Percentiles rank a stretch among this genome's conserved stretches.
These are phyloP conservation scores for Phaethornis superciliosus DNA, from an alignment of 2,113 vertebrate species.

Conservation along the genomic window DNA sequence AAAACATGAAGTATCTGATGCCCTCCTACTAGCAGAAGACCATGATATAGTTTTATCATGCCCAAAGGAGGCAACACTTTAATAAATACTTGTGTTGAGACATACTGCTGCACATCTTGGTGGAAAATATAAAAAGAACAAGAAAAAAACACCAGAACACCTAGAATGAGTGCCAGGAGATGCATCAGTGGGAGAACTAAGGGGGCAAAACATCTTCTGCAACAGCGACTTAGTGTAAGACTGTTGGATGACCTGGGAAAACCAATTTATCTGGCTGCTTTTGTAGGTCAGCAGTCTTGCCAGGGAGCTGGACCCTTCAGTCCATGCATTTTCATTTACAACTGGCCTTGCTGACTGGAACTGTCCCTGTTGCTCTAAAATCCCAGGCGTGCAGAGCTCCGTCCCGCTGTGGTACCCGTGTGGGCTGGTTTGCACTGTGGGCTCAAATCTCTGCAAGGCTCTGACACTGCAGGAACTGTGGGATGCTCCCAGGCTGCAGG, in stretches of 20 bases:
- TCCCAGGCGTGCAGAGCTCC: fast-evolving
- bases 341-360: not conserved
- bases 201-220: not conserved
- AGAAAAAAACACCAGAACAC: not conserved
- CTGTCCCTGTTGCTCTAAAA: not conserved
- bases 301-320: not conserved
- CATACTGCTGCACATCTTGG: not conserved
- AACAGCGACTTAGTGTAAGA: not conserved
- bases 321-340: fast-evolving
- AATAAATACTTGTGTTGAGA: not conserved
- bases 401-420: fast-evolving
- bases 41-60: not conserved
- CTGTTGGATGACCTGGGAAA: not conserved
- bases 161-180: not conserved
- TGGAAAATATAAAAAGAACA: not conserved
- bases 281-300: not conserved
- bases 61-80: not conserved
- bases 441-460: not conserved
- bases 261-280: not conserved
- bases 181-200: not conserved
- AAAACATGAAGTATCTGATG: not conserved
- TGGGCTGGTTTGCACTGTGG: fast-evolving
- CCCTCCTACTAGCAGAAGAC: not conserved
- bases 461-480: not conserved
- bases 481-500: not conserved